These are phyloP conservation scores for Cherax destructor DNA, from an alignment of 1,140 invertebrate genomes.

Conservation along the genomic window DNA sequence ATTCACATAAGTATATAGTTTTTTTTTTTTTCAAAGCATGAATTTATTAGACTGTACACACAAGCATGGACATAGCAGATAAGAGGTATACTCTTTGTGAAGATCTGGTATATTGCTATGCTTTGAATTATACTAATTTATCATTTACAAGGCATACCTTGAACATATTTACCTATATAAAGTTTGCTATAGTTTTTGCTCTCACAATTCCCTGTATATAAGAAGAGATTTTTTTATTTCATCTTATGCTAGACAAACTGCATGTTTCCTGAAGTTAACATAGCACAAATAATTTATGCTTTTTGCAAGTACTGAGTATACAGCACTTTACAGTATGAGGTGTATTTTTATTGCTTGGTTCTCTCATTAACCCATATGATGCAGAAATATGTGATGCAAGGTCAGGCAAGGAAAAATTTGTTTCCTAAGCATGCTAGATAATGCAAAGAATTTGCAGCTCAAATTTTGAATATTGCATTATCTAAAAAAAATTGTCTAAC, in stretches of 20 bases:
- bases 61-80: not conserved
- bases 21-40: not conserved
- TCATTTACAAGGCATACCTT: not conserved
- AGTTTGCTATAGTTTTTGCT: not conserved
- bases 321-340: conserved; percentile 22
- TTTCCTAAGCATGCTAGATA: no score
- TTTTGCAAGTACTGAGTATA: conserved; percentile 25
- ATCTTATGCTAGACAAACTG: not conserved
- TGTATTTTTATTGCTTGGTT: conserved; percentile 16
- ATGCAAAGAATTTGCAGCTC: no score
- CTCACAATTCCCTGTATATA: not conserved
- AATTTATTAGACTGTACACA: not conserved
- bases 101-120: not conserved
- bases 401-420: no score
- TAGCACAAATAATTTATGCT: conserved; percentile 41
- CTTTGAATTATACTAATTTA: not conserved
- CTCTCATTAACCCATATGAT: not conserved
- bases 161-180: not conserved
- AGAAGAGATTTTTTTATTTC: not conserved
- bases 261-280: not conserved
- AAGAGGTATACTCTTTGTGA: not conserved
- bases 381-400: conserved; percentile 15
- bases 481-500: no score
- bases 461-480: no score
- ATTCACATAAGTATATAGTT: not conserved